Percentiles rank a stretch among this genome's conserved stretches.
Evolutionary conservation across 2,797 vertebrate genomes (phyloP).

Genomic region (Muscicapa comitata): DNA sequence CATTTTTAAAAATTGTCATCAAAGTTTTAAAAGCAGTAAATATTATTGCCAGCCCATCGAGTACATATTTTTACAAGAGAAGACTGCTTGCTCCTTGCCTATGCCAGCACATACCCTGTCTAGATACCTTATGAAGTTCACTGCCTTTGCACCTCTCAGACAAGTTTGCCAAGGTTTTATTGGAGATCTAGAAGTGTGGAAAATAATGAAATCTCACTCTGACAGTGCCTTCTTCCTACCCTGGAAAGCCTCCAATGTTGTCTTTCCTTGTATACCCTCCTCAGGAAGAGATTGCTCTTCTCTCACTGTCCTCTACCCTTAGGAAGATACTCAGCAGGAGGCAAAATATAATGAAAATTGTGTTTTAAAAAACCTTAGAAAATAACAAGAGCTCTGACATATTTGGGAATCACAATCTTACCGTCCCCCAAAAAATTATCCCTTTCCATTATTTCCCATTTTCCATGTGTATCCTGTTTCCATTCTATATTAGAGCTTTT

Average conservation of each 20-base stretch:
- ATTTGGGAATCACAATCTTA: not conserved
- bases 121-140: not conserved
- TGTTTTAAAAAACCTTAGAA: not conserved
- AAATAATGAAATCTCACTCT: not conserved
- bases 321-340: not conserved
- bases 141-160: not conserved
- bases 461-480: not conserved
- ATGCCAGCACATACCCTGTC: not conserved
- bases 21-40: not conserved
- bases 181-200: not conserved
- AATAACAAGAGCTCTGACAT: not conserved
- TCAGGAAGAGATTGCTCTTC: not conserved
- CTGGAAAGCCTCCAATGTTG: not conserved
- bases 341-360: not conserved
- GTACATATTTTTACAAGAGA: not conserved
- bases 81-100: not conserved
- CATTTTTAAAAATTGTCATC: not conserved
- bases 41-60: not conserved
- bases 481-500: not conserved
- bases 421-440: not conserved
- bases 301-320: not conserved
- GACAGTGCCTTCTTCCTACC: not conserved
- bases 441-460: not conserved
- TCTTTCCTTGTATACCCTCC: not conserved
- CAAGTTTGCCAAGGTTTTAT: not conserved